Conservation (phyloP, 2,888 invertebrate genomes). For the Cataglyphis albicans region DNA sequence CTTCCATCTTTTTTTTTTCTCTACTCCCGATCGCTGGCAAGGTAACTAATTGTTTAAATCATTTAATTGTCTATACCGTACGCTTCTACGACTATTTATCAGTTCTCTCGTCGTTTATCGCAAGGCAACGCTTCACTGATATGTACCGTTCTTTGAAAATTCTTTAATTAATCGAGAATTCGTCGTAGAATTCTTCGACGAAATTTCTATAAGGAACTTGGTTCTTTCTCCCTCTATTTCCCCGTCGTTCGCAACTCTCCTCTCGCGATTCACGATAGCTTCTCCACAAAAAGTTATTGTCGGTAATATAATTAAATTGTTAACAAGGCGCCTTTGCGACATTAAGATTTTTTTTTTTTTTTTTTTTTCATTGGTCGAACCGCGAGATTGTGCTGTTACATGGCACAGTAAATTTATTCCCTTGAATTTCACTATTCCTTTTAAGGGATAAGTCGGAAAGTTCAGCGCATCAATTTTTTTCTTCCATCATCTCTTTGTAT, state of each 20-base stretch:
- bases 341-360: neutral
- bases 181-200: slow-evolving; percentile 25
- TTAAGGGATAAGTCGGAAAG: neutral
- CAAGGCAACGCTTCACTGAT: slow-evolving; percentile 78
- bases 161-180: slow-evolving; percentile 40
- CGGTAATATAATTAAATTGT: slow-evolving; percentile 38
- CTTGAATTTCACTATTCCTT: neutral
- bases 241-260: slow-evolving; percentile 20
- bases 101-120: slow-evolving; percentile 45
- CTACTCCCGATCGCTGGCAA: slow-evolving; percentile 36
- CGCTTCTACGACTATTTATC: slow-evolving; percentile 33
- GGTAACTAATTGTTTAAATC: slow-evolving; percentile 49
- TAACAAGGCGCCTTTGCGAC: slow-evolving; percentile 29
- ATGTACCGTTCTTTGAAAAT: slow-evolving; percentile 75
- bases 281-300: slow-evolving; percentile 44
- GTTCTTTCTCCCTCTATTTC: slow-evolving; percentile 5
- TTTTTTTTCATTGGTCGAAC: slow-evolving; percentile 20
- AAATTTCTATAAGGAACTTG: slow-evolving; percentile 49
- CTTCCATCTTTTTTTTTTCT: slow-evolving; percentile 39
- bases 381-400: slow-evolving; percentile 29
- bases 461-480: neutral
- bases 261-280: slow-evolving; percentile 34
- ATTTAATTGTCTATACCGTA: slow-evolving; percentile 42
- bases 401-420: neutral
- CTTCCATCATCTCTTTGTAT: neutral